phyloP scores from a whole-genome alignment of 2,888 invertebrate species.

The Macrophya annulata region DNA sequence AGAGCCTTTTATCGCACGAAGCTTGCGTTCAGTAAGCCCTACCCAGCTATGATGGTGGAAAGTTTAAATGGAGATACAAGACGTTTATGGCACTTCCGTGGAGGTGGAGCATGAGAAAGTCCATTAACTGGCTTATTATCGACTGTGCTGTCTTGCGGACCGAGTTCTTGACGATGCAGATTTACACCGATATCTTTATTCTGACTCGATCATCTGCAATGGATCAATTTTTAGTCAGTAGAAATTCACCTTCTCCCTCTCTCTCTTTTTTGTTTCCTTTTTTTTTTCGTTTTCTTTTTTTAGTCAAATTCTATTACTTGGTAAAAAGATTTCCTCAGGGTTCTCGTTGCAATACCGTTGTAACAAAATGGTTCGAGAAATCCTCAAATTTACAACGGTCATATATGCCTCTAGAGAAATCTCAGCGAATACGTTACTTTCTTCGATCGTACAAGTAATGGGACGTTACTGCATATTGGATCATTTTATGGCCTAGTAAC shows the following conservation, averaged over 20 bases:
- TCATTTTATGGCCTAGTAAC: constrained; percentile 47
- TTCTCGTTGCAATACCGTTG: constrained; percentile 5
- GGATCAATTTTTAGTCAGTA: not conserved
- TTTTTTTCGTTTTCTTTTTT: not conserved
- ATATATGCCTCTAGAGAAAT: constrained; percentile 44
- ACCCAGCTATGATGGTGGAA: constrained; percentile 68
- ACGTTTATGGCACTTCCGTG: constrained; percentile 71
- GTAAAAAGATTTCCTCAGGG: not conserved
- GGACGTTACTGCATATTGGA: constrained; percentile 52
- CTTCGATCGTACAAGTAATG: constrained; percentile 49
- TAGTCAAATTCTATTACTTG: constrained; percentile 9
- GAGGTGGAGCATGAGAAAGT: constrained; percentile 71
- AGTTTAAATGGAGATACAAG: constrained; percentile 70
- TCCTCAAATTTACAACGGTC: constrained; percentile 47
- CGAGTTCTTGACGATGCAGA: constrained; percentile 19
- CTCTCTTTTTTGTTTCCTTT: no score
- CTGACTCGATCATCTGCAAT: not conserved
- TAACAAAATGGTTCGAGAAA: constrained; percentile 19
- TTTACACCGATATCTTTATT: not conserved
- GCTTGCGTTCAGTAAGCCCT: constrained; percentile 61
- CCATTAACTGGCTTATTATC: constrained; percentile 66
- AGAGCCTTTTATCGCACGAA: constrained; percentile 48
- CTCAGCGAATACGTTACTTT: constrained; percentile 42
- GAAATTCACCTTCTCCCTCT: not conserved
- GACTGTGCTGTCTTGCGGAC: constrained; percentile 23